These are phyloP conservation scores for Pomatorhinus ruficollis DNA, from an alignment of 2,113 vertebrate species.

Conservation along the genomic window DNA sequence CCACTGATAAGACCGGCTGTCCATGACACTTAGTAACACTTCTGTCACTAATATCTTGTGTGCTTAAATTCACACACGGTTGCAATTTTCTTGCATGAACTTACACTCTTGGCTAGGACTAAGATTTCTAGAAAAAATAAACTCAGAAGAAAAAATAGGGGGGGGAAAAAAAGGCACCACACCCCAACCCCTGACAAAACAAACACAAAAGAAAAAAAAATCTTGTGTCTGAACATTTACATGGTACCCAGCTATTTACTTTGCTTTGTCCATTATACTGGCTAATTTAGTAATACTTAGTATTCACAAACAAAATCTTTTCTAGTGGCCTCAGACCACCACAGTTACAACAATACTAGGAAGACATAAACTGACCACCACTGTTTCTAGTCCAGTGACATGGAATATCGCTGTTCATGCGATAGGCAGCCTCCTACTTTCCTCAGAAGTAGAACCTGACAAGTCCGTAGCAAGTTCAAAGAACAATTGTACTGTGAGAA, in stretches of 20 bases:
- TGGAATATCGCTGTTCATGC: rapidly evolving
- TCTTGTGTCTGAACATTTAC: background rate
- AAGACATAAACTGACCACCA: background rate
- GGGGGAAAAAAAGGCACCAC: background rate
- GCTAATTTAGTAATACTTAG: background rate
- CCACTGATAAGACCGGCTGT: background rate
- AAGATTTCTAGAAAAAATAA: background rate
- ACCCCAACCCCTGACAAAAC: rapidly evolving
- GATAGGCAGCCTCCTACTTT: background rate
- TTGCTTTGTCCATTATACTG: background rate
- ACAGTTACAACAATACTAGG: background rate
- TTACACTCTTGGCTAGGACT: background rate
- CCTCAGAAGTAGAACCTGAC: background rate
- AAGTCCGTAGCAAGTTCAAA: background rate
- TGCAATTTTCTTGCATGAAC: background rate
- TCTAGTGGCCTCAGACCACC: background rate
- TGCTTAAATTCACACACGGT: background rate
- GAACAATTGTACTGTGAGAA: background rate
- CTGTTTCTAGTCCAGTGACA: background rate
- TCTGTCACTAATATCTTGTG: background rate
- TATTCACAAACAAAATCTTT: background rate
- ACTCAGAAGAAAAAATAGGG: background rate
- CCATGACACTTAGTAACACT: background rate
- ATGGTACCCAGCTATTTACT: background rate
- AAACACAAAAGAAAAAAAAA: background rate